Percentiles rank a stretch among this genome's conserved stretches.
Evolutionary conservation across 2,113 vertebrate genomes (phyloP).

Genomic region (Prinia subflava): DNA sequence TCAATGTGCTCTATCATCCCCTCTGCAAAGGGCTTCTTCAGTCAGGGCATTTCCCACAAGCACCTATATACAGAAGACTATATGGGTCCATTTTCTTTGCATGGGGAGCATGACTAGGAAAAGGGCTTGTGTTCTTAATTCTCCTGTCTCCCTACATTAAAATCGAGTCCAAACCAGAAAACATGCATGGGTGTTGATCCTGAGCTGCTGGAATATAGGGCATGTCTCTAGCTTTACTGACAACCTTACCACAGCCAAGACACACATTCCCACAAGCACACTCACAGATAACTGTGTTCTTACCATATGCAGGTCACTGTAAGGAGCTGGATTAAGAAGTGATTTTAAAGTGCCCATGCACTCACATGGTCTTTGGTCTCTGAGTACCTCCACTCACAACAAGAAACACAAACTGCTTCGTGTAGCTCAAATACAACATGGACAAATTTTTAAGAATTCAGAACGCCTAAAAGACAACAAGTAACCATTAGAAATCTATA

Average conservation of each 20-base stretch:
- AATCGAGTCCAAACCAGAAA: neutral
- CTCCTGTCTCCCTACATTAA: neutral
- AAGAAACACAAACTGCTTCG: neutral
- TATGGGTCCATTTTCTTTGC: neutral
- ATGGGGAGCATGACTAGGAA: neutral
- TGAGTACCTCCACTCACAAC: neutral
- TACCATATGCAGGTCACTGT: neutral
- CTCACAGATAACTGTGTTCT: neutral
- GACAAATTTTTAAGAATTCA: neutral
- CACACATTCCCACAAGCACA: neutral
- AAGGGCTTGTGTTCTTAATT: neutral
- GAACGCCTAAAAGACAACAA: neutral
- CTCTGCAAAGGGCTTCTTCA: neutral
- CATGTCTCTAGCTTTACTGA: constrained; percentile 25
- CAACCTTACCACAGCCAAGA: neutral
- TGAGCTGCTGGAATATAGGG: constrained; percentile 7
- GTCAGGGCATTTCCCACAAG: neutral
- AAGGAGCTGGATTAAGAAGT: neutral
- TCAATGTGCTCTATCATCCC: neutral
- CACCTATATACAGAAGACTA: neutral
- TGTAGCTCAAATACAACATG: neutral
- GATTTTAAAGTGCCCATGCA: neutral
- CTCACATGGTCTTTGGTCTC: neutral
- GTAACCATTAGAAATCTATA: neutral
- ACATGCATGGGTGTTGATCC: neutral